phyloP scores from a whole-genome alignment of 2,888 invertebrate species.

The Drosophila pseudotakahashii region DNA sequence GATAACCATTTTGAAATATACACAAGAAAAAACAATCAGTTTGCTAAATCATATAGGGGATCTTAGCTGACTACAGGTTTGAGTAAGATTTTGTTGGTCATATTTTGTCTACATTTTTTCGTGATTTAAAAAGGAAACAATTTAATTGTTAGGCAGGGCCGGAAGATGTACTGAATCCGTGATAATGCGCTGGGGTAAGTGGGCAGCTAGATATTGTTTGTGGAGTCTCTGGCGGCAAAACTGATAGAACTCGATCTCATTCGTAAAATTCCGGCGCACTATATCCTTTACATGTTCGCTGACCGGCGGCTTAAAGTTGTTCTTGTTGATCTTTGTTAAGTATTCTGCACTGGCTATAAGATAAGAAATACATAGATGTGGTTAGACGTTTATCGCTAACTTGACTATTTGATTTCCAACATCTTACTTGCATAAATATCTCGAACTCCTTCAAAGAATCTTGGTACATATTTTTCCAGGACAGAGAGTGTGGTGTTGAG shows the following conservation, averaged over 20 bases:
- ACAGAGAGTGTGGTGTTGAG: conserved; percentile 93
- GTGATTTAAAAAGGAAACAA: neutral
- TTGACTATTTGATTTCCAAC: neutral
- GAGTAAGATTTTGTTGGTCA: conserved; percentile 23
- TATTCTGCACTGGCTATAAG: conserved; percentile 89
- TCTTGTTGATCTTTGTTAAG: conserved; percentile 92
- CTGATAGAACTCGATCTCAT: conserved; percentile 96
- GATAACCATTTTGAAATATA: conserved; percentile 61
- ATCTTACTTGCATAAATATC: conserved; percentile 91
- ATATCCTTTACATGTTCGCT: conserved; percentile 93
- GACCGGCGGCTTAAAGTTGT: conserved; percentile 94
- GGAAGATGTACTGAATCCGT: conserved; percentile 50
- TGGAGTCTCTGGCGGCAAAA: conserved; percentile 94
- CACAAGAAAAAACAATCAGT: conserved; percentile 53
- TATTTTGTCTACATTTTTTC: conserved; percentile 50
- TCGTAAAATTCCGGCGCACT: conserved; percentile 93
- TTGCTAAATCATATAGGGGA: conserved; percentile 28
- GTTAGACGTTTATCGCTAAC: neutral
- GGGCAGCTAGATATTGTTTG: conserved; percentile 90
- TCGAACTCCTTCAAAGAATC: conserved; percentile 92
- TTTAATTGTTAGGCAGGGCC: conserved; percentile 14
- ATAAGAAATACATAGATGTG: neutral
- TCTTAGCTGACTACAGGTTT: conserved; percentile 43
- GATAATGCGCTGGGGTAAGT: conserved; percentile 83
- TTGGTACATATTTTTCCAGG: conserved; percentile 93